Conservation (phyloP, 2,888 invertebrate species). For the Patella depressa region DNA sequence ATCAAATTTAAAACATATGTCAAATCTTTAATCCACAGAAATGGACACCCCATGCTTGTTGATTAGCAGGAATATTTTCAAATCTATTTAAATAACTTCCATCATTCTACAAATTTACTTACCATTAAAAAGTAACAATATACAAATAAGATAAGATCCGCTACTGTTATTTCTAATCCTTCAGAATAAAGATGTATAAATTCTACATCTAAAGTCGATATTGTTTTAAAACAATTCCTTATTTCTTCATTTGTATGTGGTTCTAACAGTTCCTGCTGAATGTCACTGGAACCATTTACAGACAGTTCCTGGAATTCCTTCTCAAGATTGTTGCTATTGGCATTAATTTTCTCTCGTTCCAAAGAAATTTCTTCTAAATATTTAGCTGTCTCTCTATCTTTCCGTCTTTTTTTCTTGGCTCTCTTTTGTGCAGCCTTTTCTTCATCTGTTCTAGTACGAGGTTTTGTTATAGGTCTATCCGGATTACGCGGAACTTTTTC, state of each 20-base stretch:
- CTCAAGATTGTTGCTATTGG: slow-evolving; percentile 57
- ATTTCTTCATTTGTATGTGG: slow-evolving; percentile 34
- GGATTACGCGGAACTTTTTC: not conserved
- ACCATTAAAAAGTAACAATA: slow-evolving; percentile 72
- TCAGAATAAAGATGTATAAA: slow-evolving; percentile 83
- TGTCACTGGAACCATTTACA: not conserved
- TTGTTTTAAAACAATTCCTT: slow-evolving; percentile 35
- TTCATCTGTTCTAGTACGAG: not conserved
- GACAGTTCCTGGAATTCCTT: not conserved
- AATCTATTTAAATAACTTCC: no score
- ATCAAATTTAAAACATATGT: not conserved
- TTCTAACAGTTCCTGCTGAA: slow-evolving; percentile 73
- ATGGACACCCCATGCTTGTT: slow-evolving; percentile 24
- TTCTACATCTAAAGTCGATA: slow-evolving; percentile 48
- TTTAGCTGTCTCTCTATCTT: not conserved
- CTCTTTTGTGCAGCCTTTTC: not conserved
- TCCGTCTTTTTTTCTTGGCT: not conserved
- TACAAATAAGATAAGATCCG: slow-evolving; percentile 86
- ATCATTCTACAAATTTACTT: slow-evolving; percentile 33
- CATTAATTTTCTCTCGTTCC: slow-evolving; percentile 8
- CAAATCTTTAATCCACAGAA: slow-evolving; percentile 37
- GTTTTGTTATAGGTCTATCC: not conserved
- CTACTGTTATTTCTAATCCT: slow-evolving; percentile 85
- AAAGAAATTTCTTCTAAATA: not conserved
- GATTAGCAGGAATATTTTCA: not conserved